Conservation (phyloP, 2,888 invertebrate genomes). For the Drosophila stalkeri region DNA sequence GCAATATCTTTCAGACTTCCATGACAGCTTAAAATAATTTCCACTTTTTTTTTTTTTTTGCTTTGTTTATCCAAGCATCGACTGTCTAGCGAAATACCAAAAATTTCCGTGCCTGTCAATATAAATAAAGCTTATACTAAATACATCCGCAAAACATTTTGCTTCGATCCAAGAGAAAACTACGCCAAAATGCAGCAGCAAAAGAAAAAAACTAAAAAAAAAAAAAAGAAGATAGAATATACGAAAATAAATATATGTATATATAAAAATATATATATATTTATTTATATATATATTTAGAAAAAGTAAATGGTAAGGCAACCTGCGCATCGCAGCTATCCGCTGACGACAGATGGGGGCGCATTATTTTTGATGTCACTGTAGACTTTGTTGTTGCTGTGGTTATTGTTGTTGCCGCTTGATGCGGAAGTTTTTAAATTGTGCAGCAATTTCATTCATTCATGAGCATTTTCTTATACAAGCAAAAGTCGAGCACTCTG, state of each 20-base stretch:
- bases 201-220: background rate
- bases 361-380: constrained; percentile 45
- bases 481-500: constrained; percentile 24
- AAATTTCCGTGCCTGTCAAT: constrained; percentile 54
- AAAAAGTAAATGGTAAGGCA: constrained; percentile 32
- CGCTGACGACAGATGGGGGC: constrained; percentile 52
- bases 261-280: constrained; percentile 6
- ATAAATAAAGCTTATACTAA: constrained; percentile 58
- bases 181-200: constrained; percentile 41
- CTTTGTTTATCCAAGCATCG: constrained; percentile 25
- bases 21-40: constrained; percentile 10
- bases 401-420: constrained; percentile 50
- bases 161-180: constrained; percentile 21
- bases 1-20: background rate
- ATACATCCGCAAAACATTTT: constrained; percentile 49
- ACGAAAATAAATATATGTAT: constrained; percentile 6
- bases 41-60: constrained; percentile 6
- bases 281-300: background rate
- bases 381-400: constrained; percentile 11
- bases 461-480: constrained; percentile 47
- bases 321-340: constrained; percentile 40
- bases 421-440: constrained; percentile 78
- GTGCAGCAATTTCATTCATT: constrained; percentile 74
- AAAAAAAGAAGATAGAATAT: constrained; percentile 5
- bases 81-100: constrained; percentile 27